phyloP scores from a whole-genome alignment of 2,797 vertebrate species.

The Babyrousa celebensis region DNA sequence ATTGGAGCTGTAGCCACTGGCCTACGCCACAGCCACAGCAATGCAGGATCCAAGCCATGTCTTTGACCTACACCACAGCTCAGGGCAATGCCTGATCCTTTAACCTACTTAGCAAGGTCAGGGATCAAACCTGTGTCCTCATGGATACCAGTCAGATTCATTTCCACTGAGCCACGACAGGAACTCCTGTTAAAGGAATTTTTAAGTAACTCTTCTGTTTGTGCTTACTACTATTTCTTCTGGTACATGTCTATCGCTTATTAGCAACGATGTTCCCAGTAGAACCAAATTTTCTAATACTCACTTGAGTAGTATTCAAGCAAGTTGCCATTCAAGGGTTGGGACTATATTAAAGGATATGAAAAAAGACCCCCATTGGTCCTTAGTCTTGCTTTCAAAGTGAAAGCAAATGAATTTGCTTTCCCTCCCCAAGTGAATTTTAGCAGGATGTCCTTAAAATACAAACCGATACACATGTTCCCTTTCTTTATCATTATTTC shows the following conservation, averaged over 20 bases:
- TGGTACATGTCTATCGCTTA: background rate
- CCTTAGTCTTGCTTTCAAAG: background rate
- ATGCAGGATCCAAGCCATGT: too few relatives aligned
- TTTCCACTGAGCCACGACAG: too few relatives aligned
- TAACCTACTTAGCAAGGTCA: too few relatives aligned
- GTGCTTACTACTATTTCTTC: conserved; percentile 48
- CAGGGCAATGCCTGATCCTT: too few relatives aligned
- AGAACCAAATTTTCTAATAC: conserved; percentile 27
- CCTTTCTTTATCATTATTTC: background rate
- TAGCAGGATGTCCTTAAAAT: background rate
- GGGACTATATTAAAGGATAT: background rate
- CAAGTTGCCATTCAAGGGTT: background rate
- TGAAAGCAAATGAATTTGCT: background rate
- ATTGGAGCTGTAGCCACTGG: too few relatives aligned
- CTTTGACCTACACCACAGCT: too few relatives aligned
- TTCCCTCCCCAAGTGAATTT: background rate
- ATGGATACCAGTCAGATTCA: too few relatives aligned
- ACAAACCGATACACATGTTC: background rate
- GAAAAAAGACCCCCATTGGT: background rate
- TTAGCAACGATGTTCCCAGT: background rate
- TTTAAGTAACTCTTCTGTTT: background rate
- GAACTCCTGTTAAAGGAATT: background rate
- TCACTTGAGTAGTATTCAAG: background rate
- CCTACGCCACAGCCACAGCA: too few relatives aligned
- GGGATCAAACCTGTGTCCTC: too few relatives aligned